Percentiles rank a stretch among this genome's conserved stretches.
These are phyloP conservation scores for Hylia prasina DNA, from an alignment of 2,113 vertebrate species.

Conservation along the genomic window DNA sequence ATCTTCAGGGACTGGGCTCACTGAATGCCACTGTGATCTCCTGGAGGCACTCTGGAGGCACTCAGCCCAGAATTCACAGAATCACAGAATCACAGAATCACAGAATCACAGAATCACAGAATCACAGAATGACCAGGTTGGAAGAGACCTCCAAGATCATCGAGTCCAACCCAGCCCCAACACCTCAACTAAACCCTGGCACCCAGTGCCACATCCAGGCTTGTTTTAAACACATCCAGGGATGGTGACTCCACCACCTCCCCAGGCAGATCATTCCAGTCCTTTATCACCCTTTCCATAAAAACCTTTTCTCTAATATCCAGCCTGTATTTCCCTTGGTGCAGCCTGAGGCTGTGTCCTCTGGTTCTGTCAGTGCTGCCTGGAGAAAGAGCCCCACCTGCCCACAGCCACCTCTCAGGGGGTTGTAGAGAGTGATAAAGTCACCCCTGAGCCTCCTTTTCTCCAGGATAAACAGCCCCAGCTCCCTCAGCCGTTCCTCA, in stretches of 20 bases:
- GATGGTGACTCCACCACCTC: not conserved
- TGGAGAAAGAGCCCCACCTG: not conserved
- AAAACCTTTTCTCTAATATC: not conserved
- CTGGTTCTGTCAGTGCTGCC: not conserved
- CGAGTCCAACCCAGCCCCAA: not conserved
- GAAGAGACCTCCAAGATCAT: not conserved
- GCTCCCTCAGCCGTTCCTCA: not conserved
- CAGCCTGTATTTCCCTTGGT: not conserved
- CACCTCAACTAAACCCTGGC: not conserved
- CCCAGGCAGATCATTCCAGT: not conserved
- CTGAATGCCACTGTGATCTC: rapidly evolving
- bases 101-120: no score
- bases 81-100: no score
- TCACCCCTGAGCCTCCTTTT: not conserved
- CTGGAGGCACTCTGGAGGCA: not conserved
- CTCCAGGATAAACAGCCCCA: not conserved
- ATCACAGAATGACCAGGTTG: not conserved
- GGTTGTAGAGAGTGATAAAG: not conserved
- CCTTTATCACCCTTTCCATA: not conserved
- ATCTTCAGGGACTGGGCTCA: not conserved
- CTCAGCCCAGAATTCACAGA: not conserved
- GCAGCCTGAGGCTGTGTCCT: not conserved
- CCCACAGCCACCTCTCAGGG: not conserved
- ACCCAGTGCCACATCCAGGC: not conserved
- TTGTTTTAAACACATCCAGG: not conserved